These are phyloP conservation scores for Eudasyphora cyanicolor DNA, from an alignment of 2,888 invertebrate species.

Conservation along the genomic window DNA sequence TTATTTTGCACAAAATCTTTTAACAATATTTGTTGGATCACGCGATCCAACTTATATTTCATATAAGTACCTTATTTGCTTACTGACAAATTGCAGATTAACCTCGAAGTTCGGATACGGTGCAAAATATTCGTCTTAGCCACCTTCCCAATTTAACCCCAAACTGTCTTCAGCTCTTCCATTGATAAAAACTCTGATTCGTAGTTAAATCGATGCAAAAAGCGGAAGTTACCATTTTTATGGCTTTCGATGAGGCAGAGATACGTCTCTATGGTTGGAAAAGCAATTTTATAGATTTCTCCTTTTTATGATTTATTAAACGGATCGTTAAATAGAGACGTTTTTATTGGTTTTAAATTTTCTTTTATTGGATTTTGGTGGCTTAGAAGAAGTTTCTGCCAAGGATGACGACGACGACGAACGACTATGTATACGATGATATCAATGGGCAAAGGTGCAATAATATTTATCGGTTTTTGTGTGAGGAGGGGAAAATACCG, in stretches of 20 bases:
- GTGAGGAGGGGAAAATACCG: not conserved
- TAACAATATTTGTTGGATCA: no score
- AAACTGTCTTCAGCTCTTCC: not conserved
- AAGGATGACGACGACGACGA: no score
- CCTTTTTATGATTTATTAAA: constrained; percentile 46
- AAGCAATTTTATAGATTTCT: constrained; percentile 23
- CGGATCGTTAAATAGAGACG: constrained; percentile 43
- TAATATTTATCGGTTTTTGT: not conserved
- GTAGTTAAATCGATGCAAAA: not conserved
- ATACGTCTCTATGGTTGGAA: not conserved
- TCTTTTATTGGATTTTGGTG: constrained; percentile 18
- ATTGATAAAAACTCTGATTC: constrained; percentile 10
- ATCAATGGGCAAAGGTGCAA: constrained; percentile 22
- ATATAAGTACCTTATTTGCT: no score
- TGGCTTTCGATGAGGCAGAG: not conserved
- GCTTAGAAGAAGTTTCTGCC: not conserved
- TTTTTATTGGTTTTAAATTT: constrained; percentile 52
- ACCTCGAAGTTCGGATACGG: no score
- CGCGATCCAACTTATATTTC: no score
- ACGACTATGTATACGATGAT: no score
- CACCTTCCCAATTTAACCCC: not conserved
- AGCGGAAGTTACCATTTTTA: constrained; percentile 14
- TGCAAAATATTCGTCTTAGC: not conserved
- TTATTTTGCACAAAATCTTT: no score
- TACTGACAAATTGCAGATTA: no score